Base-by-base conservation (phyloP, 2,113 vertebrate species). In the Bungarus multicinctus region DNA sequence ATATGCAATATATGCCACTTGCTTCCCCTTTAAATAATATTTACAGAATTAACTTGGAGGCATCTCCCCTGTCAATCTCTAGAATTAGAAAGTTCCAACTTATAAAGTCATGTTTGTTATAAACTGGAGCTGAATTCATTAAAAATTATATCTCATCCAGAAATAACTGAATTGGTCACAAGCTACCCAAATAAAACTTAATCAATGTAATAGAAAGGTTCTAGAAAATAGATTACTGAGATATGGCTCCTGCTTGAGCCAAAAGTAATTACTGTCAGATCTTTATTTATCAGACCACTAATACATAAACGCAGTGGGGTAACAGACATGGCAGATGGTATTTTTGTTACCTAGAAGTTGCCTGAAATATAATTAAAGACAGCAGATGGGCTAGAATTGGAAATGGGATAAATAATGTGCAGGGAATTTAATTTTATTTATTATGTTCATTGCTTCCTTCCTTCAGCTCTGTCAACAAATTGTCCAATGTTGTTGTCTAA, bases 301-400 rank as follows among this genome's bases (percentile, higher is more conserved):
- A 90, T 34, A 53, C 18, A 54, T 34, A 81, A 81, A 53, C n/a
- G 81, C 89, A 54, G 20, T 25, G 20, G 89, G 47, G n/a, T 53
- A 52, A 60, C 23, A 12, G 81, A 22, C 12, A 39, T 27, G 52
- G 39, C 64, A 81, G 30, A 89, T 87, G 39, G 12, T 25, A 52
- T 7, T 74, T 30, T 52, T 27, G 55, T 8, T 86, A 12, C 8
- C 92, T 92, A 69, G 43, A 54, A 64, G 89, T 89, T 91, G 69
- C 20, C 34, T 90, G 85, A 91, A 93, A 94, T 25, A 85, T 30
- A 93, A 92, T 55, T 23, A 92, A 94, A 90, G 1, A 22, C 85
- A 91, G 22, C 2, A 0, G 89, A 34, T 45, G 50, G 85, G 52
- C 47, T 20, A 54, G 12, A 88, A 87, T 57, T 52, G 20, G 85